phyloP scores from a whole-genome alignment of 23 tunicate species.

The Trididemnum miniatum region DNA sequence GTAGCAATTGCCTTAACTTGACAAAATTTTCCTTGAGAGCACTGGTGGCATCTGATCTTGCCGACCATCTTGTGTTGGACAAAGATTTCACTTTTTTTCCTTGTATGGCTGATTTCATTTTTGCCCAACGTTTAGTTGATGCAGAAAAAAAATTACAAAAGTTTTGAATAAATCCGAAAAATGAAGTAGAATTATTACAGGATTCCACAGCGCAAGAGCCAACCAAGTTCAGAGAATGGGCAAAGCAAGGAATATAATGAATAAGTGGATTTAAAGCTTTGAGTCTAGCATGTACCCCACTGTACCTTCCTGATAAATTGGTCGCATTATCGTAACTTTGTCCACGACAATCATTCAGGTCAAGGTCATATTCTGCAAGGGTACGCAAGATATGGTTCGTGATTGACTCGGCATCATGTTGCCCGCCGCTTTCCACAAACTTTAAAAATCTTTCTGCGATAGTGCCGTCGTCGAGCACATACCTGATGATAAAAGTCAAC shows the following conservation, averaged over 20 bases:
- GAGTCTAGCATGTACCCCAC: too few relatives aligned
- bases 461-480: constrained; percentile 32
- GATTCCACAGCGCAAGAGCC: background rate
- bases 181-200: background rate
- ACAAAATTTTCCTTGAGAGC: constrained; percentile 26
- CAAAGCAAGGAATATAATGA: constrained; percentile 18
- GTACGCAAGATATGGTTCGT: background rate
- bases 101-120: constrained; percentile 28
- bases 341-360: constrained; percentile 10
- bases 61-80: constrained; percentile 33
- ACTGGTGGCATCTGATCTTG: constrained; percentile 22
- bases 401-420: constrained; percentile 17
- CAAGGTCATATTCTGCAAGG: constrained; percentile 2
- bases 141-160: constrained; percentile 21
- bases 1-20: constrained; percentile 24
- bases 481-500: constrained; percentile 1
- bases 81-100: constrained; percentile 27
- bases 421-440: background rate
- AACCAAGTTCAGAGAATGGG: constrained; percentile 20
- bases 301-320: constrained; percentile 11
- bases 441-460: constrained; percentile 14
- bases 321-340: constrained; percentile 25
- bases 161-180: constrained; percentile 6
- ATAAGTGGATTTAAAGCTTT: background rate
- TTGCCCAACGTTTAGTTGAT: constrained; percentile 30